Evolutionary conservation across 2,888 invertebrate species (phyloP).

Genomic region (Spodoptera littoralis): DNA sequence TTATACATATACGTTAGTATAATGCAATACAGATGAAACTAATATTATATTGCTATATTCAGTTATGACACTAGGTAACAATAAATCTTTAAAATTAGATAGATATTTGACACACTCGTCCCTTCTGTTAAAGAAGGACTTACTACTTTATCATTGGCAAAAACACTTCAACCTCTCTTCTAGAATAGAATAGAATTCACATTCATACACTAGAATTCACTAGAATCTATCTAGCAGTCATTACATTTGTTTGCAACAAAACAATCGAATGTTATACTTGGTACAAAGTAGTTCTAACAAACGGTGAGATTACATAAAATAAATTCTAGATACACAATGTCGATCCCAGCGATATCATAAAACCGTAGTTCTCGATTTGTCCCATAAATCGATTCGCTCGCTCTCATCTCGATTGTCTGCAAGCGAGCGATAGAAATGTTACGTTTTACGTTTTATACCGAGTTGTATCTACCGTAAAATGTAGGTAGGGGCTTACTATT

Average conservation of each 20-base stretch:
- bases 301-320: slow-evolving; percentile 27
- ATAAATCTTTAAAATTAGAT: too few relatives aligned
- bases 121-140: too few relatives aligned
- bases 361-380: slow-evolving; percentile 40
- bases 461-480: slow-evolving; percentile 15
- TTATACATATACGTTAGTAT: too few relatives aligned
- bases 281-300: slow-evolving; percentile 13
- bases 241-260: slow-evolving; percentile 19
- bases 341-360: slow-evolving; percentile 39
- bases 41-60: too few relatives aligned
- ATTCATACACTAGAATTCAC: too few relatives aligned
- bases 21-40: too few relatives aligned
- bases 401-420: slow-evolving; percentile 29
- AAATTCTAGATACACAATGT: slow-evolving; percentile 32
- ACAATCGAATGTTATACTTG: slow-evolving; percentile 15
- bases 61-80: too few relatives aligned
- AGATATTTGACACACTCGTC: too few relatives aligned
- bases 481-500: slow-evolving; percentile 27
- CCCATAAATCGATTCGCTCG: slow-evolving; percentile 50
- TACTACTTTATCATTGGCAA: too few relatives aligned
- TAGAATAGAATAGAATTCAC: too few relatives aligned
- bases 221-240: too few relatives aligned
- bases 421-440: slow-evolving; percentile 34
- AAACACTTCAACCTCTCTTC: too few relatives aligned
- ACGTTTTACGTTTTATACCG: slow-evolving; percentile 30